A percentile compares a stretch with the other conserved stretches of the same genome.
Evolutionary conservation across 2,888 invertebrate species (phyloP).

Genomic region (Clunio marinus): DNA sequence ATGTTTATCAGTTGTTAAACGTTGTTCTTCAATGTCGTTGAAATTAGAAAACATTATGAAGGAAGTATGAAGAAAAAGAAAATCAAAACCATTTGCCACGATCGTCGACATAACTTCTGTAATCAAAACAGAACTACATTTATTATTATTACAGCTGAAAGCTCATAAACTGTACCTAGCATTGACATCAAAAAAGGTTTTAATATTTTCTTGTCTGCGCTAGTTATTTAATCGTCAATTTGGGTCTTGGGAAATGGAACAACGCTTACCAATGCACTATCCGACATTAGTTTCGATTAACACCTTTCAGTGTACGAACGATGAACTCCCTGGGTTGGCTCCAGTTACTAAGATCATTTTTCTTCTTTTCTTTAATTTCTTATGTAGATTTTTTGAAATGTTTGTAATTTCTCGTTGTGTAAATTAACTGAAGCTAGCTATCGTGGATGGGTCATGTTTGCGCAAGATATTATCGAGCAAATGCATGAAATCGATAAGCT

Average conservation of each 20-base stretch:
- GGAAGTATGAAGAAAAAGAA: neutral
- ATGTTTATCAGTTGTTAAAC: neutral
- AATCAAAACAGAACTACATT: conserved; percentile 9
- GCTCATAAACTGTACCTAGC: neutral
- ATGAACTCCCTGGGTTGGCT: neutral
- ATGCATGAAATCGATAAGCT: conserved; percentile 24
- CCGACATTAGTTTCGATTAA: neutral
- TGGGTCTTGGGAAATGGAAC: neutral
- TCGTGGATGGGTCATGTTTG: conserved; percentile 32
- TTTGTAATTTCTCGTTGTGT: conserved; percentile 30
- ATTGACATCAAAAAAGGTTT: conserved; percentile 30
- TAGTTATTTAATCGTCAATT: conserved; percentile 12
- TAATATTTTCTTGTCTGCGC: neutral
- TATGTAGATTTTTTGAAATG: neutral
- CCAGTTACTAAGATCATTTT: neutral
- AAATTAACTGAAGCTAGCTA: conserved; percentile 20
- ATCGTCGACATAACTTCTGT: conserved; percentile 8
- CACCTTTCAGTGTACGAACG: neutral
- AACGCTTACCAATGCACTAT: neutral
- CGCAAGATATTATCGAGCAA: conserved; percentile 24
- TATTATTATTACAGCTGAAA: conserved; percentile 23
- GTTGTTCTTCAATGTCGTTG: neutral
- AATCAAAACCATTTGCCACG: neutral
- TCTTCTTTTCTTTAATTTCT: neutral
- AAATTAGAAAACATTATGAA: neutral